A percentile compares a stretch with the other conserved stretches of the same genome.
These are phyloP conservation scores for Diachasma alloeum DNA, from an alignment of 1,140 invertebrate genomes.

Conservation along the genomic window DNA sequence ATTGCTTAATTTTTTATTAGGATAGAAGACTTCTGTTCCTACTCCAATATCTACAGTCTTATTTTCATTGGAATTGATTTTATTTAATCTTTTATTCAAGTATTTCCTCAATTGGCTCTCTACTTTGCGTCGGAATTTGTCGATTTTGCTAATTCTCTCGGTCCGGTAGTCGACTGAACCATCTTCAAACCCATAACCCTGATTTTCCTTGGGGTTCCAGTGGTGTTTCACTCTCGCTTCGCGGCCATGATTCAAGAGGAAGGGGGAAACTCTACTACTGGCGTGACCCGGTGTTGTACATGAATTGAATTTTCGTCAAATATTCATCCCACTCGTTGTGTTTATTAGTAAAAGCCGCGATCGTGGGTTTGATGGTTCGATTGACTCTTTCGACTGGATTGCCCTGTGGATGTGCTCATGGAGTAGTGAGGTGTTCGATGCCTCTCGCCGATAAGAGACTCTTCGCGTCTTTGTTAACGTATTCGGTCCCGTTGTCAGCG, in stretches of 20 bases:
- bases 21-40: background rate
- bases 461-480: slow-evolving; percentile 24
- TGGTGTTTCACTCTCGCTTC: slow-evolving; percentile 3
- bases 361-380: slow-evolving; percentile 20
- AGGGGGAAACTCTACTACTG: background rate
- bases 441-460: background rate
- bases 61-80: background rate
- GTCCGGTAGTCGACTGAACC: slow-evolving; percentile 3
- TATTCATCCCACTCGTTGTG: too few species aligned
- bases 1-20: background rate
- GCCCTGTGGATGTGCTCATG: slow-evolving; percentile 2
- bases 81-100: background rate
- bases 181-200: background rate
- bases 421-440: slow-evolving; percentile 14
- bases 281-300: background rate
- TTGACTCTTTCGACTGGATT: slow-evolving; percentile 16
- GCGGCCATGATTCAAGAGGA: slow-evolving; percentile 18
- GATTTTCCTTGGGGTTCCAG: background rate
- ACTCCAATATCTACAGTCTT: background rate
- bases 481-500: slow-evolving; percentile 28
- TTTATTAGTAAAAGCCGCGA: slow-evolving; percentile 14
- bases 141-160: too few species aligned
- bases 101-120: slow-evolving; percentile 14
- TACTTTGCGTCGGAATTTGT: slow-evolving; percentile 25
- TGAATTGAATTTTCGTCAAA: slow-evolving; percentile 18